Evolutionary conservation across 2,113 vertebrate genomes (phyloP).

Genomic region (Nettapus auritus): DNA sequence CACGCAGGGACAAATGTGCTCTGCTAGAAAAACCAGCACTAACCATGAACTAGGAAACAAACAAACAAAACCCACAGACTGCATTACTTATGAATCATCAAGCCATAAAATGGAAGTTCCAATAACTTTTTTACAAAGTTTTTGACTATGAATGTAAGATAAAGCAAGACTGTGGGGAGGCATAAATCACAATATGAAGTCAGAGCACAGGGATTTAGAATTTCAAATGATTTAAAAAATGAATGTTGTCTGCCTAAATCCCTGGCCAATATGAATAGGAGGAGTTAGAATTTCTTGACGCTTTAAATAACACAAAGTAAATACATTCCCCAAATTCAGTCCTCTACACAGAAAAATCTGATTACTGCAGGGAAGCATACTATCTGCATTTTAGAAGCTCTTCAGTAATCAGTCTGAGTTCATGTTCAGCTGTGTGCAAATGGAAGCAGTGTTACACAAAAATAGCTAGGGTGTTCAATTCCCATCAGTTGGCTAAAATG

Average conservation of each 20-base stretch:
- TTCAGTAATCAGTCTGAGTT: neutral
- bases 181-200: neutral
- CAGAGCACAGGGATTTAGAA: neutral
- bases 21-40: neutral
- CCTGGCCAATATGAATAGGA: neutral
- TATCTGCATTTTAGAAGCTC: neutral
- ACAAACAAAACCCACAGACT: fast-evolving
- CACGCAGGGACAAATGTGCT: neutral
- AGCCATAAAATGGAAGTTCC: neutral
- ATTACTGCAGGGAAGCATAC: neutral
- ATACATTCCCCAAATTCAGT: neutral
- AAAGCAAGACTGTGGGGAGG: neutral
- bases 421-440: neutral
- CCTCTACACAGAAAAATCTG: neutral
- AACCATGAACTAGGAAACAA: neutral
- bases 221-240: neutral
- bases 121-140: neutral
- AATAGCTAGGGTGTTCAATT: neutral
- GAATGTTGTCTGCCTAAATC: neutral
- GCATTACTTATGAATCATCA: neutral
- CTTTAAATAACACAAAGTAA: neutral
- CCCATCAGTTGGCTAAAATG: neutral
- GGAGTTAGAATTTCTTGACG: neutral
- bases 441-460: neutral
- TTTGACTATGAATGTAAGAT: neutral